phyloP scores from a whole-genome alignment of 64 coral and sea anemone genomes.

The Platygyra sinensis region DNA sequence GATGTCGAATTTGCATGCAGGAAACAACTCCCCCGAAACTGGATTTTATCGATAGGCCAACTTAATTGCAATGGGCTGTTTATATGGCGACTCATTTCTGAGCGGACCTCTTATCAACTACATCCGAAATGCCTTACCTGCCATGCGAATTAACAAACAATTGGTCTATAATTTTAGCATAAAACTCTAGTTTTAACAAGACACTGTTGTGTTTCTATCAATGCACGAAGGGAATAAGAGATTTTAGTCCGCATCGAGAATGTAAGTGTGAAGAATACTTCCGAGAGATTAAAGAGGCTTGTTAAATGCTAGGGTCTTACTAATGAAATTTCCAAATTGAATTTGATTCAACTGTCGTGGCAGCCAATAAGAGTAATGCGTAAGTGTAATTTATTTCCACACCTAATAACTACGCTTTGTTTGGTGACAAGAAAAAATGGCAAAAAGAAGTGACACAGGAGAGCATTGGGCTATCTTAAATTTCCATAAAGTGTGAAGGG shows the following conservation, averaged over 20 bases:
- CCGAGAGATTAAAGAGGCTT: not conserved
- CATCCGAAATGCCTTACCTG: not conserved
- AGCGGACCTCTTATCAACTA: too few species aligned
- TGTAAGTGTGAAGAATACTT: too few species aligned
- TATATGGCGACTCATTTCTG: too few species aligned
- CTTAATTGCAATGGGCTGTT: too few species aligned
- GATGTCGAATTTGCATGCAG: too few species aligned
- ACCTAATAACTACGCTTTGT: slow-evolving; percentile 29
- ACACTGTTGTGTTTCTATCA: too few species aligned
- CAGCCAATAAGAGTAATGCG: not conserved
- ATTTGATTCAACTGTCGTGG: not conserved
- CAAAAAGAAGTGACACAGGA: not conserved
- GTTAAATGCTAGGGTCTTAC: not conserved
- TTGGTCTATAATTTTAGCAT: not conserved
- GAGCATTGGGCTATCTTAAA: not conserved
- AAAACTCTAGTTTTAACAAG: too few species aligned
- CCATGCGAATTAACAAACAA: not conserved
- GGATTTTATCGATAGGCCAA: too few species aligned
- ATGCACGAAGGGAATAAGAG: not conserved
- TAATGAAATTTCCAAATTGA: not conserved
- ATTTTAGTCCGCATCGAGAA: not conserved
- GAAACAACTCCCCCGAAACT: too few species aligned
- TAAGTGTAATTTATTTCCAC: slow-evolving; percentile 5
- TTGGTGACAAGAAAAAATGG: not conserved
- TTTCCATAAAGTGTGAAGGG: not conserved